These are phyloP conservation scores for Rostratula benghalensis DNA, from an alignment of 2,113 vertebrate species.

Conservation along the genomic window DNA sequence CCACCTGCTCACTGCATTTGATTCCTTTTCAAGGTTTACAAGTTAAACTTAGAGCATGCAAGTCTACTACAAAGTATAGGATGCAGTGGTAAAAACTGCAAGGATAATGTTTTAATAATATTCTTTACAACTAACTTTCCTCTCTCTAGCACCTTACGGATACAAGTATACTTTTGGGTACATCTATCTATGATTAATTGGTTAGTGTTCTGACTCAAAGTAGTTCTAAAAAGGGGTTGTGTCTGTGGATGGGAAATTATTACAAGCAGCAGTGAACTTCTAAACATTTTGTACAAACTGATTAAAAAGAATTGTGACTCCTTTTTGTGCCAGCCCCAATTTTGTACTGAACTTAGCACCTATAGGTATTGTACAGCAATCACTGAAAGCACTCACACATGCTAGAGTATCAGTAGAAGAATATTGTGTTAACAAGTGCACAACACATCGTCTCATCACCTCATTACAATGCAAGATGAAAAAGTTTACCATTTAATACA, in stretches of 20 bases:
- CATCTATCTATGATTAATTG: neutral
- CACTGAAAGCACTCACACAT: neutral
- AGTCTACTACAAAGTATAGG: rapidly evolving
- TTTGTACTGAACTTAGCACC: neutral
- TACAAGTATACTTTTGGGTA: neutral
- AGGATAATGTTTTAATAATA: neutral
- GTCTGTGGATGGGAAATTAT: neutral
- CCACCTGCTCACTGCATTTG: neutral
- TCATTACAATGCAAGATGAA: neutral
- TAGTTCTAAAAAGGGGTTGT: neutral
- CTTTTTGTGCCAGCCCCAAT: rapidly evolving
- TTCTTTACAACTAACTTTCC: neutral
- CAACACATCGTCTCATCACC: neutral
- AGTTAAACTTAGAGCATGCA: neutral
- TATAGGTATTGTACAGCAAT: neutral
- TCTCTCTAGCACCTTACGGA: neutral
- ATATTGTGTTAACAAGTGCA: neutral
- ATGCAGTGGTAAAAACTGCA: neutral
- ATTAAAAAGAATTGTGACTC: neutral
- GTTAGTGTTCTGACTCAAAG: neutral
- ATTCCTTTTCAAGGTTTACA: neutral
- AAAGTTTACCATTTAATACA: neutral
- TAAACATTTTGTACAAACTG: neutral
- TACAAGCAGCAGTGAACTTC: neutral
- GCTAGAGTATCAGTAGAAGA: neutral